Percentiles rank a stretch among this genome's conserved stretches.
phyloP scores from a whole-genome alignment of 1,140 invertebrate genomes.

The Saccostrea echinata region DNA sequence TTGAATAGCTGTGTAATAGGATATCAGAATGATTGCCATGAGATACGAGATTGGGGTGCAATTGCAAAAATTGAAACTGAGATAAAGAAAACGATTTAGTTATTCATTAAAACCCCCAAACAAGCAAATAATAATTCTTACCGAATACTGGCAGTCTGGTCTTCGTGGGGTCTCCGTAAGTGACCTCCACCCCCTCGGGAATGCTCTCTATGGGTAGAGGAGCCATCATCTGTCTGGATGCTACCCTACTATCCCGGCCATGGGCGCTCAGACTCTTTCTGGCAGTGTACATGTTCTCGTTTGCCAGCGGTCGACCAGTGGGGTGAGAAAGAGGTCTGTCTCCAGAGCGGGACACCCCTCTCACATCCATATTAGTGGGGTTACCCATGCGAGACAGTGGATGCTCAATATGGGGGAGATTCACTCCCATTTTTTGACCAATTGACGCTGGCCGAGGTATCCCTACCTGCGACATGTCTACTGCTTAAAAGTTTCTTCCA shows the following conservation, averaged over 20 bases:
- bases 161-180: constrained; percentile 72
- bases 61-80: too few species aligned
- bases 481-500: constrained; percentile 41
- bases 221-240: constrained; percentile 33
- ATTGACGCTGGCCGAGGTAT: constrained; percentile 65
- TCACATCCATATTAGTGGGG: constrained; percentile 73
- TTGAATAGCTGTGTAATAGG: too few species aligned
- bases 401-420: constrained; percentile 73
- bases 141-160: constrained; percentile 78
- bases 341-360: constrained; percentile 73
- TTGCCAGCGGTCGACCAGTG: constrained; percentile 71
- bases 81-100: too few species aligned
- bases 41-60: too few species aligned
- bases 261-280: constrained; percentile 66
- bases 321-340: constrained; percentile 67
- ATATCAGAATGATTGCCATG: too few species aligned
- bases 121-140: constrained; percentile 62
- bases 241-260: constrained; percentile 62
- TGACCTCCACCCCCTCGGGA: constrained; percentile 77
- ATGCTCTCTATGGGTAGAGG: constrained; percentile 69
- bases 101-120: too few species aligned
- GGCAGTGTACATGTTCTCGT: constrained; percentile 63
- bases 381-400: constrained; percentile 73
- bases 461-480: constrained; percentile 71
- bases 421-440: constrained; percentile 58